Base-by-base conservation (phyloP, 2,888 invertebrate species). In the Corbicula japonica region DNA sequence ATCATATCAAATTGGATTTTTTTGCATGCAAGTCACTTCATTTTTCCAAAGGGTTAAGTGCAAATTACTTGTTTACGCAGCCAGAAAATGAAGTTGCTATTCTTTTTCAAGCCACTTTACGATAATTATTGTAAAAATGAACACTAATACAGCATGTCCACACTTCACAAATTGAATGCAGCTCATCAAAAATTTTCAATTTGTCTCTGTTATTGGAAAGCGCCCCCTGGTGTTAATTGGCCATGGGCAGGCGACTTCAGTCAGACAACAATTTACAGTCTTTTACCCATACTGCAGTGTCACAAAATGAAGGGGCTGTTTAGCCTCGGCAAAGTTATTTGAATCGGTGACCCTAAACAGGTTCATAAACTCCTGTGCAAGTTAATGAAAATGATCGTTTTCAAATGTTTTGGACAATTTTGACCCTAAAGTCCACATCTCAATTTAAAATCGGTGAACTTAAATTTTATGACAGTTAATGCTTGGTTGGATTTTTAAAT, bases 281-380 rank as follows among this genome's bases (percentile, higher is more conserved):
- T 61, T 61, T 28, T 66, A 38, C 54, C 52, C 38, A 52, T 61
- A 76, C 52, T 73, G 68, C 58, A 62, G 46, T 69, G 60, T 48
- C 69, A 62, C 73, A 41, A 78, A 78, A 68, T 60, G 50, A 44
- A 21, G 38, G 73, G 78, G 78, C 72, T 50, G 78, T 56, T 52
- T 38, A 56, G 32, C 48, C 56, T 50, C 73, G 41, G 41, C 23
- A 65, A 34, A 69, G 78, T 69, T 69, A 63, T 46, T 62, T 63
- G 50, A 76, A 46, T 70, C 38, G 23, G 30, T 76, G 62, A 70
- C 68, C 76, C 66, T 23, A 54, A 66, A 38, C 54, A 52, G 34
- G 23, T 66, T 66, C n/a, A 66, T 66, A 66, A 66, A 66, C 66
- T 66, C 21, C 21, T 38, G 52, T 54, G 44, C 66, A 54, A 30